Percentiles rank a stretch among this genome's conserved stretches.
phyloP scores from a whole-genome alignment of 2,113 vertebrate genomes.

The Crocuta crocuta region DNA sequence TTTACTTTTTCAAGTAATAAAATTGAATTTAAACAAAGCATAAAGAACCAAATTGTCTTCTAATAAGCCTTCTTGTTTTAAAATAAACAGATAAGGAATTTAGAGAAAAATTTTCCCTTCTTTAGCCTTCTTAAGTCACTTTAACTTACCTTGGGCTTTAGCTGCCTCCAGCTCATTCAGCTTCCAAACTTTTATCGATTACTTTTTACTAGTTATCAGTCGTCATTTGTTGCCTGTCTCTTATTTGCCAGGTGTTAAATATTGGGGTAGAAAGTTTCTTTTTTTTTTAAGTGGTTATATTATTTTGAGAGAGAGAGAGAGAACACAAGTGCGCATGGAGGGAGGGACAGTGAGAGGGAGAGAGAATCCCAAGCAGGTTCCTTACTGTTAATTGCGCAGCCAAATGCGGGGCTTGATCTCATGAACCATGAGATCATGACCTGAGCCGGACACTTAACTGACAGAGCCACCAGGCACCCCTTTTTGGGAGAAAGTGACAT shows the following conservation, averaged over 20 bases:
- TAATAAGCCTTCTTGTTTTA: constrained; percentile 16
- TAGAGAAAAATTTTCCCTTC: background rate
- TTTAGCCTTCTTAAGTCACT: background rate
- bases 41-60: background rate
- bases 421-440: no score
- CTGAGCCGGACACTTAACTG: no score
- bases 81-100: background rate
- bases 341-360: no score
- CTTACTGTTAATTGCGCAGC: no score
- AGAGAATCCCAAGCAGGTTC: no score
- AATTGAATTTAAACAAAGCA: background rate
- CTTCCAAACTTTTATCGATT: background rate
- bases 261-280: background rate
- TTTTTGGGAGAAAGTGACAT: background rate
- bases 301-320: no score
- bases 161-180: background rate
- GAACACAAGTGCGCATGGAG: no score
- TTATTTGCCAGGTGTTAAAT: background rate
- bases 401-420: no score
- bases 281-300: no score
- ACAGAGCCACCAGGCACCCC: no score
- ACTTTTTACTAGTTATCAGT: background rate
- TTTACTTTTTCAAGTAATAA: background rate
- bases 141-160: background rate
- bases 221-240: background rate